Percentiles rank a stretch among this genome's conserved stretches.
phyloP scores from a whole-genome alignment of 2,113 vertebrate genomes.

The Tichodroma muraria region DNA sequence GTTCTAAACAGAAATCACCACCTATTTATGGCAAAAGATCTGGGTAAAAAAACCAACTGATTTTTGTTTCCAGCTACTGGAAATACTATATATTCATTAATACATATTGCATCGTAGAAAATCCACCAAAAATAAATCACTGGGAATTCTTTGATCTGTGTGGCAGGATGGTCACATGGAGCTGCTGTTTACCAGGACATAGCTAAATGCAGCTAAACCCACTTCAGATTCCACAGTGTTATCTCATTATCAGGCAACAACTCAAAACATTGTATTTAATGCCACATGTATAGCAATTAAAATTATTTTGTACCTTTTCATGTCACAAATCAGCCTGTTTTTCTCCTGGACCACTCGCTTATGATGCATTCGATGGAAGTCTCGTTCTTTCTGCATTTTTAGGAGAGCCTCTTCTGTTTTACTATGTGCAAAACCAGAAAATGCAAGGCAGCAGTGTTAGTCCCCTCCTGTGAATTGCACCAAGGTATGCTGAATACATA shows the following conservation, averaged over 20 bases:
- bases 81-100: background rate
- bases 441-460: background rate
- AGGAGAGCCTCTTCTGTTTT: slow-evolving; percentile 71
- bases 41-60: background rate
- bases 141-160: background rate
- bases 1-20: background rate
- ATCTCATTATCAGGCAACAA: background rate
- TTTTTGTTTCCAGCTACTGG: background rate
- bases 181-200: background rate
- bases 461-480: background rate
- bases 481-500: background rate
- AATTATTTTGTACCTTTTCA: slow-evolving; percentile 67
- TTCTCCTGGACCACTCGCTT: slow-evolving; percentile 82
- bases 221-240: background rate
- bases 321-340: slow-evolving; percentile 77
- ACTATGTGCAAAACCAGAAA: slow-evolving; percentile 34
- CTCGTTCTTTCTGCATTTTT: slow-evolving; percentile 77
- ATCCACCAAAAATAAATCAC: background rate
- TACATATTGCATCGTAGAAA: background rate
- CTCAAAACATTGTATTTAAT: background rate
- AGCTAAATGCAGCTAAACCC: background rate
- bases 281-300: background rate
- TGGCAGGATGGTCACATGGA: background rate
- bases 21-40: background rate
- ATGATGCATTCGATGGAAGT: slow-evolving; percentile 83